phyloP scores from a whole-genome alignment of 2,888 invertebrate species.

The Cephus nigrinus region DNA sequence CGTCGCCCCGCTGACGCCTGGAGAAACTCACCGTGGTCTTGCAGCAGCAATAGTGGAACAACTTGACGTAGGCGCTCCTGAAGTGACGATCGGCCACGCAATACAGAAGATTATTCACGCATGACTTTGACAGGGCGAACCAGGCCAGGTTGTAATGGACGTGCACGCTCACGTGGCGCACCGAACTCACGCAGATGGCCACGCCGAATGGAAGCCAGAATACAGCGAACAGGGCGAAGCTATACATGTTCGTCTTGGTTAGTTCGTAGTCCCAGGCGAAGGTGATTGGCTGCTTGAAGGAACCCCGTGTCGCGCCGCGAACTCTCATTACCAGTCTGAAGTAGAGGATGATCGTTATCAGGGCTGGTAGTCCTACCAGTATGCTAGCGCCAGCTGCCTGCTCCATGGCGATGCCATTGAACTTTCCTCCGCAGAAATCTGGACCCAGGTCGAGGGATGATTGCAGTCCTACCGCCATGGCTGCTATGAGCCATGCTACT shows the following conservation, averaged over 20 bases:
- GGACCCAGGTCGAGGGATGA: constrained; percentile 73
- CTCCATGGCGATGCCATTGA: constrained; percentile 70
- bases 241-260: constrained; percentile 74
- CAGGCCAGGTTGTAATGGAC: constrained; percentile 77
- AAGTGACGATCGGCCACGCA: constrained; percentile 77
- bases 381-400: constrained; percentile 70
- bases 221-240: constrained; percentile 72
- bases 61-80: constrained; percentile 76
- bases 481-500: constrained; percentile 71
- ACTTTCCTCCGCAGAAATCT: constrained; percentile 75
- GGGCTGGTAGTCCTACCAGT: constrained; percentile 72
- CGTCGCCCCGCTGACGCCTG: constrained; percentile 71
- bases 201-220: constrained; percentile 79
- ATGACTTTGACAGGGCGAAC: constrained; percentile 77
- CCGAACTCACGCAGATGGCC: constrained; percentile 70
- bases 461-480: constrained; percentile 72
- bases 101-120: constrained; percentile 76
- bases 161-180: constrained; percentile 67
- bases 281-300: constrained; percentile 73
- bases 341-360: constrained; percentile 71
- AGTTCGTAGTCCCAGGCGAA: constrained; percentile 74
- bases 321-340: constrained; percentile 68
- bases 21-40: constrained; percentile 79
- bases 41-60: constrained; percentile 85
- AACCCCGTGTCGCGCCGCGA: constrained; percentile 68